These are phyloP conservation scores for Drosophila pseudotalamancana DNA, from an alignment of 2,888 invertebrate genomes.

Conservation along the genomic window DNA sequence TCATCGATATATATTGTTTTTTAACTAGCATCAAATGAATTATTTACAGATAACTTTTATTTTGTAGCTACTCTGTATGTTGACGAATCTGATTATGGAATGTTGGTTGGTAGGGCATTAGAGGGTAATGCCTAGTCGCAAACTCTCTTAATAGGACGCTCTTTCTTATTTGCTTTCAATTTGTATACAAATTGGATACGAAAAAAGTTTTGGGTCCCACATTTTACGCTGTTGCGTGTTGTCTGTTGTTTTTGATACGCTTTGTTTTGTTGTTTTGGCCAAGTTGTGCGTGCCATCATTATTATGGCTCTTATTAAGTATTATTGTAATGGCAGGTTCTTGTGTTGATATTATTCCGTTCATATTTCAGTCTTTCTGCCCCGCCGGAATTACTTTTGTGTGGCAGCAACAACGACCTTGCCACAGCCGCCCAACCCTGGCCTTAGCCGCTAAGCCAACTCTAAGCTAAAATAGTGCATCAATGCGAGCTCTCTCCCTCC, in stretches of 20 bases:
- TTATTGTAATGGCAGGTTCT: constrained; percentile 19
- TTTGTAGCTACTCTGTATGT: too few relatives aligned
- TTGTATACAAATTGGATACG: constrained; percentile 37
- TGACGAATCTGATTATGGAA: too few relatives aligned
- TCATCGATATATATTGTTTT: too few relatives aligned
- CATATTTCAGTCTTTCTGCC: constrained; percentile 14
- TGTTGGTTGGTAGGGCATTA: neutral
- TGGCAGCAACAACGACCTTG: constrained; percentile 38
- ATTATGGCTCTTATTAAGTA: constrained; percentile 34
- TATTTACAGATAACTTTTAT: too few relatives aligned
- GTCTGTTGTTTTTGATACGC: neutral
- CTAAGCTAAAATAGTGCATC: constrained; percentile 38
- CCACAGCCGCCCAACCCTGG: constrained; percentile 7
- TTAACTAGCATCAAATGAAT: too few relatives aligned
- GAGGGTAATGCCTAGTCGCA: neutral
- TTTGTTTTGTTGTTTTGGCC: constrained; percentile 1
- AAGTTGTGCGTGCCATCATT: constrained; percentile 41
- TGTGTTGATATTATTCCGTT: constrained; percentile 6
- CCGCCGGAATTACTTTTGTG: constrained; percentile 9
- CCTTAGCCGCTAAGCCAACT: neutral
- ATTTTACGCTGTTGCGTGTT: constrained; percentile 23
- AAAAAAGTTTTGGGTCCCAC: constrained; percentile 7
- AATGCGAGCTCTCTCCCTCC: constrained; percentile 31
- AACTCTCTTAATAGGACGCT: neutral
- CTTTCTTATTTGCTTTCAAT: constrained; percentile 56